Evolutionary conservation across 2,113 vertebrate species (phyloP), one percentile per base, ranked within the genome.

Genomic region (Hemibagrus wyckioides): DNA sequence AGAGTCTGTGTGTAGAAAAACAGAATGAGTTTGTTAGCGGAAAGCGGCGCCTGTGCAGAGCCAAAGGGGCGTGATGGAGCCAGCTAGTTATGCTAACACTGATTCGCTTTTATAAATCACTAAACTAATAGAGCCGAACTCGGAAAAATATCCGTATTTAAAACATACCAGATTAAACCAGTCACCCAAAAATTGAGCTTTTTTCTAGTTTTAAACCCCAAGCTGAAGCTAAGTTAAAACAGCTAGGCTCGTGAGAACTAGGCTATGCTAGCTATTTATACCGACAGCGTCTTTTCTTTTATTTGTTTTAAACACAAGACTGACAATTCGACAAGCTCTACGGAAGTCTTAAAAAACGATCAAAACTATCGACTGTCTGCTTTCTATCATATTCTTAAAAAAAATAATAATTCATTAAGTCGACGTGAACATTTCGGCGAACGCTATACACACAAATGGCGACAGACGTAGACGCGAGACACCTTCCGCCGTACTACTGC

Each of bases 381-480:
- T 7, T 39, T 8, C 30, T 56, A 33, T 71, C 36, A 33, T 33
- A 30, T n/a, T n/a, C n/a, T n/a, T n/a, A n/a, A n/a, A n/a, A n/a
- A n/a, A n/a, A n/a, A n/a, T n/a, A 61, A 65, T 30, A 10, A 48
- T 14, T 0, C 3, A 33, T 59, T 39, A 39, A 77, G 65, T 86
- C 25, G 17, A 77, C 2, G 76, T 2, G 6, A 41, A 83, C 73
- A 65, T 54, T 23, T 17, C 41, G 28, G 14, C 19, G 56, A 75
- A 77, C 76, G 33, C 82, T 59, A n/a, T n/a, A 61, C 28, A 77
- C 8, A 50, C 33, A 85, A 90, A 90, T 86, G 82, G 81, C 87
- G 87, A 87, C 65, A 73, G 52, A 59, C 69, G 33, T 25, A 71
- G 9, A 80, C 80, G 57, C 59, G 25, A n/a, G n/a, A 80, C 76